Evolutionary conservation across 2,888 invertebrate species (phyloP), one percentile per base, ranked within the genome.

Genomic region (Polydrusus cervinus): DNA sequence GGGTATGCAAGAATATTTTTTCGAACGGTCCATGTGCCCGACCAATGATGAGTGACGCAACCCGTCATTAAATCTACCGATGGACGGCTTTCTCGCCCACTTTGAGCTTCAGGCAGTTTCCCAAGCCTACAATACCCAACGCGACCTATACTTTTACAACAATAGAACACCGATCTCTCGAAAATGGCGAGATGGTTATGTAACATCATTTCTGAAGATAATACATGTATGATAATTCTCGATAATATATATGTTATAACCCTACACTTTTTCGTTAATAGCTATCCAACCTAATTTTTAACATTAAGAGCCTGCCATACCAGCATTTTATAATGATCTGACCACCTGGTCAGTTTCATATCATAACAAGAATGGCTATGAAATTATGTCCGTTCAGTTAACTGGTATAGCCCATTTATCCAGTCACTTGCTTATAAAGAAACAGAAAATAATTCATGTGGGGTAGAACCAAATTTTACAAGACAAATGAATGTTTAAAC

Each of bases 41-140:
- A 82, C 86, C 85, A 86, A 85, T 86, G 83, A 84, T 87, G 87
- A 87, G 83, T 87, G 87, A 87, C 87, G 86, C 84, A 86, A 85
- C 87, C 87, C 85, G 82, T 87, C 87, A 87, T 87, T 87, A 87
- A 83, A 80, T 81, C 81, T 81, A 79, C 80, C 83, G 82, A 83
- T 82, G 82, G 82, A 81, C 82, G 81, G 75, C 76, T 77, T 79
- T 79, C 82, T 82, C 82, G 81, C 83, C 83, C 83, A 82, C 83
- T 14, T 60, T 9, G 20, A 30, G 53, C 73, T 57, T 71, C 79
- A 16, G 80, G 83, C 82, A 76, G 79, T 79, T 83, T 83, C 83
- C 81, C 81, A 82, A 81, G 78, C 78, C 64, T 67, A 79, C 78
- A 74, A 76, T 71, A 76, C 38, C 57, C 67, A 65, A 75, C 74